Base-by-base conservation (phyloP, 1,140 invertebrate genomes). In the Melitaea cinxia region DNA sequence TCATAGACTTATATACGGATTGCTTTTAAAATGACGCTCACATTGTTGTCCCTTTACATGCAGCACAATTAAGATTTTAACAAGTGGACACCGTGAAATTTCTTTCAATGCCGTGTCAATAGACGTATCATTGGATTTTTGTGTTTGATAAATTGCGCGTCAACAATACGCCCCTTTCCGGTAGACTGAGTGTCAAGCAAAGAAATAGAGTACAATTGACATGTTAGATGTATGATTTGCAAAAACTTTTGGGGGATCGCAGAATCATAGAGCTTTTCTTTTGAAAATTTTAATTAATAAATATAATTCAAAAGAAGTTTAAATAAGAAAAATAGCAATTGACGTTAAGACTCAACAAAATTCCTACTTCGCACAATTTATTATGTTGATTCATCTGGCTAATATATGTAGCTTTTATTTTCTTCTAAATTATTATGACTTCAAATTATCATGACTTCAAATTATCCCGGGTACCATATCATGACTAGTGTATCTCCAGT, bases 71-170 rank as follows among this genome's bases (percentile, higher is more conserved):
- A 77, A 68, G 72, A 67, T 64, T 69, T 73, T 70, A 65, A 84
- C 75, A 77, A 81, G 75, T 79, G 65, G 62, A 68, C 65, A 77
- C 76, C 82, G 81, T 89, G 82, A 85, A 88, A 88, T 87, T 78
- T 72, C 56, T 74, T 83, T 80, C 45, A 70, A 75, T 75, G 78
- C 69, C 70, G 62, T 69, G 57, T 81, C 74, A 87, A 88, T 82
- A 83, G 80, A 82, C 28, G 68, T 76, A 89, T 89, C 82, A 89
- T 85, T 82, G 78, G 75, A 70, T 76, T 71, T 88, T 87, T 87
- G 75, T 85, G 73, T 80, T 80, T 82, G 80, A 88, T 82, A 88
- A 82, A 87, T 88, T 75, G 78, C 73, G 47, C 63, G 74, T 74
- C 80, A 85, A 89, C 78, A 88, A 82, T 79, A 87, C 83, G 82